Conservation (phyloP, 2,797 vertebrate genomes). For the Morus bassanus region DNA sequence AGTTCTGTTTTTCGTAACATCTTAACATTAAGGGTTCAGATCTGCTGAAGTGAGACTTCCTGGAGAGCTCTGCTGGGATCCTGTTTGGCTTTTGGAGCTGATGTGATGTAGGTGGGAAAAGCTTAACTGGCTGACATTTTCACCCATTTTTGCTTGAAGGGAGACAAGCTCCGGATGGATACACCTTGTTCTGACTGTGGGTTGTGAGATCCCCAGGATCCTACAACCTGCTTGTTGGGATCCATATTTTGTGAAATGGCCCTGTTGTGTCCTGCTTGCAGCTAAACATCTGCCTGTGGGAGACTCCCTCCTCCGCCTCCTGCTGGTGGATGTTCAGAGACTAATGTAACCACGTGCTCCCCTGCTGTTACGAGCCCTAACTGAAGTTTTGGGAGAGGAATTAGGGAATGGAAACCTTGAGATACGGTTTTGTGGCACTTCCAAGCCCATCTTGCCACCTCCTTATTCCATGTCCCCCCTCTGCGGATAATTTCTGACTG, state of each 20-base stretch:
- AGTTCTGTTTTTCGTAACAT: background rate
- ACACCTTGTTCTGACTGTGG: conserved; percentile 13
- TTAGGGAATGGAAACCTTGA: background rate
- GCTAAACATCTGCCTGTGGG: background rate
- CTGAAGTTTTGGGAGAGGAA: background rate
- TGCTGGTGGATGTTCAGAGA: background rate
- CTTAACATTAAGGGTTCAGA: conserved; percentile 2
- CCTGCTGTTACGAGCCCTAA: background rate
- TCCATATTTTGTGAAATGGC: background rate
- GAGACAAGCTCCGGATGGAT: background rate
- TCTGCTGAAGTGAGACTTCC: conserved; percentile 10
- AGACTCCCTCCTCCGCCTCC: background rate
- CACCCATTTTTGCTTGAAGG: conserved; percentile 4
- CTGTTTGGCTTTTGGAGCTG: background rate
- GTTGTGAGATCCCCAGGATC: background rate
- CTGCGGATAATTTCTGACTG: background rate
- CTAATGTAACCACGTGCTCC: background rate
- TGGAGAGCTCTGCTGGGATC: background rate
- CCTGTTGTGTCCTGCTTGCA: background rate
- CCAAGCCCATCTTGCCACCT: background rate
- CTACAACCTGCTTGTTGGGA: background rate
- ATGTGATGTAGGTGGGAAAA: conserved; percentile 11
- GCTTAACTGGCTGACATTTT: conserved; percentile 52
- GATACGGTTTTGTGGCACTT: background rate
- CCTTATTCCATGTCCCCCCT: background rate